phyloP scores from a whole-genome alignment of 2,113 vertebrate genomes.

The Gasterosteus nipponicus region DNA sequence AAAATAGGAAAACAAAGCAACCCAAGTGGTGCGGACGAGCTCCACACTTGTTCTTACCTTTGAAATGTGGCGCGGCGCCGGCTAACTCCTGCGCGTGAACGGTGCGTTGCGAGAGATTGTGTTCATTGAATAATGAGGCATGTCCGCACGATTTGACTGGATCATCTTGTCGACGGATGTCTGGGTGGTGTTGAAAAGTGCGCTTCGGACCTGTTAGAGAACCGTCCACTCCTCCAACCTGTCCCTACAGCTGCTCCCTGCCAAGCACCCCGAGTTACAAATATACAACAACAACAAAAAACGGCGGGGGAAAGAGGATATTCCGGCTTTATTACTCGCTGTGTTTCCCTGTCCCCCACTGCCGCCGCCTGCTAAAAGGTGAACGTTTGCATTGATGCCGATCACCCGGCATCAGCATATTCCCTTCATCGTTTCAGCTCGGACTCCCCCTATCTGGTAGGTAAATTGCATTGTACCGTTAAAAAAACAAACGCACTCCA shows the following conservation, averaged over 20 bases:
- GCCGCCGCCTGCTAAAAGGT: conserved; percentile 77
- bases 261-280: conserved; percentile 82
- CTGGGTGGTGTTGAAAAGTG: conserved; percentile 86
- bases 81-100: conserved; percentile 90
- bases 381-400: conserved; percentile 89
- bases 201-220: conserved; percentile 88
- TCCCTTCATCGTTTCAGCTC: conserved; percentile 83
- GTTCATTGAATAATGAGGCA: conserved; percentile 96
- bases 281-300: conserved; percentile 56
- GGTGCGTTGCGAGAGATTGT: conserved; percentile 90
- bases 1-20: neutral
- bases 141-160: conserved; percentile 95
- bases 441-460: conserved; percentile 96
- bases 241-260: conserved; percentile 84
- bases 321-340: conserved; percentile 52
- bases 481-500: conserved; percentile 83
- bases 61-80: conserved; percentile 85
- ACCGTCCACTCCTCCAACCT: conserved; percentile 85
- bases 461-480: conserved; percentile 95
- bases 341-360: conserved; percentile 23
- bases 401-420: conserved; percentile 89
- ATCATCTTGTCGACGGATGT: conserved; percentile 90
- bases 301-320: too few relatives aligned
- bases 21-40: conserved; percentile 37
- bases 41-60: conserved; percentile 89